These are phyloP conservation scores for Battus philenor DNA, from an alignment of 1,140 invertebrate species.

Conservation along the genomic window DNA sequence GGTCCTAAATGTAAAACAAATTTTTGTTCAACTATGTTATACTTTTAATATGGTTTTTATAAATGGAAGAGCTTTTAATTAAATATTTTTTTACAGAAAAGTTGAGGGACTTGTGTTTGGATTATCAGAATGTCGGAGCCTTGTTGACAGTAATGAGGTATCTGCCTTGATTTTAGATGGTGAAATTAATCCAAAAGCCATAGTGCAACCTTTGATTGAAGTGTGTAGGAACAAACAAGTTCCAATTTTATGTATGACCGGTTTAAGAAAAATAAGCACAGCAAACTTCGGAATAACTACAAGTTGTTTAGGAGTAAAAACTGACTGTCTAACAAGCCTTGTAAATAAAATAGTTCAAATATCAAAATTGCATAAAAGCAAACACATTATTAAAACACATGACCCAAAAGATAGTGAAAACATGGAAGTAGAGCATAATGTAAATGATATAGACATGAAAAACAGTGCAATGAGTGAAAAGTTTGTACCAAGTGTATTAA, in stretches of 20 bases:
- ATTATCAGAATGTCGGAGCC: constrained; percentile 33
- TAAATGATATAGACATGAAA: constrained; percentile 16
- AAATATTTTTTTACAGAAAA: constrained; percentile 50
- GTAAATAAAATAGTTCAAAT: constrained; percentile 29
- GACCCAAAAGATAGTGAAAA: background rate
- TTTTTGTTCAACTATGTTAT: background rate
- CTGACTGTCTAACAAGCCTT: constrained; percentile 27
- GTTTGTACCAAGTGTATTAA: background rate
- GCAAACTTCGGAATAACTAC: constrained; percentile 50
- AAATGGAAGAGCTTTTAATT: background rate
- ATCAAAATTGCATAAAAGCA: constrained; percentile 10
- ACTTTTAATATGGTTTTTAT: background rate
- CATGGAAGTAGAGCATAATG: constrained; percentile 15
- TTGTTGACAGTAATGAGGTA: constrained; percentile 31
- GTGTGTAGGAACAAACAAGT: constrained; percentile 28
- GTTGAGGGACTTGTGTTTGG: constrained; percentile 53
- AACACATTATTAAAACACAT: constrained; percentile 1
- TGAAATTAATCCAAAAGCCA: constrained; percentile 41
- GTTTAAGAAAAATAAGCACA: constrained; percentile 30
- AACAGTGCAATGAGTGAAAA: constrained; percentile 4
- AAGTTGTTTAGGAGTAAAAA: constrained; percentile 46
- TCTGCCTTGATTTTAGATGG: constrained; percentile 46
- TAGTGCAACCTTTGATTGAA: constrained; percentile 49
- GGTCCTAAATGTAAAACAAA: no score
- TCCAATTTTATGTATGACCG: constrained; percentile 41